Evolutionary conservation across 2,797 vertebrate genomes (phyloP), one percentile per base, ranked within the genome.

Genomic region (Channa striata): DNA sequence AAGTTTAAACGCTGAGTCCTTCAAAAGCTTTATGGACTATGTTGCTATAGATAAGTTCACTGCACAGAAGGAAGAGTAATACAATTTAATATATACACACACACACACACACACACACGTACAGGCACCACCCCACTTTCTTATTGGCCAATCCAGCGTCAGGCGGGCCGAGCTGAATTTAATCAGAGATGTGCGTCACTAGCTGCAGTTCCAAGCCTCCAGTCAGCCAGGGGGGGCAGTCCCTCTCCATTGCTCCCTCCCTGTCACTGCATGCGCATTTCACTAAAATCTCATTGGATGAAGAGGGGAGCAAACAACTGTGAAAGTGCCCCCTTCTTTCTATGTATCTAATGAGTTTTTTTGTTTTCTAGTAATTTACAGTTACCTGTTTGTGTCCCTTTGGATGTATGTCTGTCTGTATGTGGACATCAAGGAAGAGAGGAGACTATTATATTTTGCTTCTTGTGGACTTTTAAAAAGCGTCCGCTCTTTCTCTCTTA

Each of bases 141-240:
- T 80, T 84, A 93, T 93, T 93, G 92, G 90, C 77, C 17, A 77
- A 84, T 87, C 76, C 79, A 68, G 80, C 70, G 74, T 93, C 87
- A 91, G 90, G 80, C 72, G 33, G 84, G 69, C 77, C 59, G 73
- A 88, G 92, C 88, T 91, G 93, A 93, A 92, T 92, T 87, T 93
- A 94, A 95, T 95, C 93, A 93, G 90, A 92, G 85, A 93, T 92
- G 93, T 95, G 93, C 92, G 92, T 95, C 94, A 94, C 91, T 91
- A 89, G 86, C 91, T 93, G 92, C 91, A 93, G 85, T 90, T 92
- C 89, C 89, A 90, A 93, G 92, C 89, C 88, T 91, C 87, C 92
- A 91, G 85, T 86, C 84, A 81, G 78, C 67, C 53, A 56, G 65
- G 47, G 40, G 21, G 33, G 30, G 42, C 21, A 11, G 4, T 9